Percentiles rank a stretch among this genome's conserved stretches.
These are phyloP conservation scores for Nycticebus coucang DNA, from an alignment of 2,113 vertebrate species.

Conservation along the genomic window DNA sequence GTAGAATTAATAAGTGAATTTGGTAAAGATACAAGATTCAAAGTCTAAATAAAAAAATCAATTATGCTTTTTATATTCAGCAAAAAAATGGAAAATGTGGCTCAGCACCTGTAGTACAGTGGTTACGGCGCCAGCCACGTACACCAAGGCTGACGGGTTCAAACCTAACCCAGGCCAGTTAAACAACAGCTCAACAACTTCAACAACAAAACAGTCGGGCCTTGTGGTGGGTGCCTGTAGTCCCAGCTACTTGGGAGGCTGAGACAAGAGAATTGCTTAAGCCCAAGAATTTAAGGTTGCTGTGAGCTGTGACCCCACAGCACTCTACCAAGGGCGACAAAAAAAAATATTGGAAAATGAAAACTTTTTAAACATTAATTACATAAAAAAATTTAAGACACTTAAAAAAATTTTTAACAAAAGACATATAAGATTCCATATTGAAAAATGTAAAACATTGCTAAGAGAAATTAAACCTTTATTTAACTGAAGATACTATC, in stretches of 20 bases:
- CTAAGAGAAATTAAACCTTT: slow-evolving; percentile 28
- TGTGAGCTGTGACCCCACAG: too few species aligned
- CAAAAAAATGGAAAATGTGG: not conserved
- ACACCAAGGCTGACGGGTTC: too few species aligned
- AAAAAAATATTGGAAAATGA: slow-evolving; percentile 22
- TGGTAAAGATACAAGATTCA: slow-evolving; percentile 33
- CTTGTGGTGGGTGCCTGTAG: too few species aligned
- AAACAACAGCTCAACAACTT: too few species aligned
- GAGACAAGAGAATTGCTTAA: too few species aligned
- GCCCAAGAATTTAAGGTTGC: too few species aligned
- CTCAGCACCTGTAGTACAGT: too few species aligned
- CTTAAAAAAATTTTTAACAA: not conserved
- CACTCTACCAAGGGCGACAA: too few species aligned
- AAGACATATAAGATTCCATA: not conserved
- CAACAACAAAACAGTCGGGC: too few species aligned
- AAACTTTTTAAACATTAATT: slow-evolving; percentile 8
- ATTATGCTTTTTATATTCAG: not conserved
- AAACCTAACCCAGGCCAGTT: too few species aligned
- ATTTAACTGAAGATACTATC: not conserved
- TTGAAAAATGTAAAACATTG: not conserved
- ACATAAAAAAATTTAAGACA: slow-evolving; percentile 2
- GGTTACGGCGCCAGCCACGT: too few species aligned
- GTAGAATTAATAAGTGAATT: slow-evolving; percentile 24
- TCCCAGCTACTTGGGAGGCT: too few species aligned
- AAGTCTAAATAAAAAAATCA: not conserved